These are phyloP conservation scores for Nezara viridula DNA, from an alignment of 2,888 invertebrate species.

Conservation along the genomic window DNA sequence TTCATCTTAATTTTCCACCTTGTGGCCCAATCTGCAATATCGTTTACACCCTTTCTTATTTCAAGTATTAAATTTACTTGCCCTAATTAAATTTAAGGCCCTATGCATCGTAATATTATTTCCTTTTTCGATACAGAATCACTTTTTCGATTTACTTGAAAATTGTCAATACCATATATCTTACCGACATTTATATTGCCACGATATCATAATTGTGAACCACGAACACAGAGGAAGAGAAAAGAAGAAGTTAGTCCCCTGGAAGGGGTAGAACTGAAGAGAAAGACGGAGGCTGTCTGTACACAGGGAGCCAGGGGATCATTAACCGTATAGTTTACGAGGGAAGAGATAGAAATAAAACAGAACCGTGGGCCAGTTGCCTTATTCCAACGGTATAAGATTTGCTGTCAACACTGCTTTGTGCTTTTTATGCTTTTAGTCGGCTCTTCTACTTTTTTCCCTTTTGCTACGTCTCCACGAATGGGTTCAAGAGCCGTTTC, in stretches of 20 bases:
- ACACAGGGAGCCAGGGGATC: not conserved
- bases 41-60: too few relatives aligned
- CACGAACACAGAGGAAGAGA: not conserved
- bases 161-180: too few relatives aligned
- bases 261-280: not conserved
- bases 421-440: slow-evolving; percentile 31
- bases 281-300: not conserved
- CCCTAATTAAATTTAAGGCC: too few relatives aligned
- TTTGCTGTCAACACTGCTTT: slow-evolving; percentile 39
- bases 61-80: too few relatives aligned
- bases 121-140: too few relatives aligned
- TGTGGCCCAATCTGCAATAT: too few relatives aligned
- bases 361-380: not conserved
- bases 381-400: slow-evolving; percentile 41
- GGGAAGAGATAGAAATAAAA: slow-evolving; percentile 28
- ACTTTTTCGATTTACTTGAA: too few relatives aligned
- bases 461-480: not conserved
- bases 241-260: not conserved
- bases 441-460: not conserved
- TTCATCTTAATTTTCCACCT: too few relatives aligned
- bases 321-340: slow-evolving; percentile 33
- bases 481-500: slow-evolving; percentile 37
- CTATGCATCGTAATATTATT: too few relatives aligned
- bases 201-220: too few relatives aligned
- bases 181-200: too few relatives aligned